These are phyloP conservation scores for Diadophis punctatus DNA, from an alignment of 2,113 vertebrate species.

Conservation along the genomic window DNA sequence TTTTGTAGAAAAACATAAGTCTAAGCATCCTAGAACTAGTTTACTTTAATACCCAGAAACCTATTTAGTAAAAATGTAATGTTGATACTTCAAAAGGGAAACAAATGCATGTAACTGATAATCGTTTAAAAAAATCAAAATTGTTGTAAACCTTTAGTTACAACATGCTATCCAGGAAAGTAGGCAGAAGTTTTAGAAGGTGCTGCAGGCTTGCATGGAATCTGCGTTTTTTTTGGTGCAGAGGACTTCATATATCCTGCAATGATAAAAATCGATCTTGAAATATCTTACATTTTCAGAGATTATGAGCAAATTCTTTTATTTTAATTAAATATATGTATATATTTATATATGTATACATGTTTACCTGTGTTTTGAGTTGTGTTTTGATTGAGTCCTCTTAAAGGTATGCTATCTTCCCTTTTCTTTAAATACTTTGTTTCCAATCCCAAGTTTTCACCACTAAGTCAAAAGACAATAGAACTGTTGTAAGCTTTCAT, in stretches of 20 bases:
- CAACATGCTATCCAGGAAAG: conserved; percentile 74
- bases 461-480: conserved; percentile 58
- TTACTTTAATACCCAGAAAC: neutral
- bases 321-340: fast-evolving
- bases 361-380: conserved; percentile 60
- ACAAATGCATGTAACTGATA: neutral
- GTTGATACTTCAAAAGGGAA: neutral
- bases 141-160: neutral
- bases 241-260: conserved; percentile 72
- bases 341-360: neutral
- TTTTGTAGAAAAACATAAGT: neutral
- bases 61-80: conserved; percentile 16
- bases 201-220: conserved; percentile 20
- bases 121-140: fast-evolving
- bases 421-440: conserved; percentile 88
- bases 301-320: neutral
- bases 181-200: conserved; percentile 75
- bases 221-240: conserved; percentile 31
- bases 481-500: neutral
- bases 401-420: conserved; percentile 83
- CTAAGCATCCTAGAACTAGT: neutral
- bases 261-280: neutral
- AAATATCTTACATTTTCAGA: neutral
- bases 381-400: conserved; percentile 76
- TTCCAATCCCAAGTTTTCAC: conserved; percentile 76